Conservation (phyloP, 2,113 vertebrate genomes). For the Apodemus sylvaticus region DNA sequence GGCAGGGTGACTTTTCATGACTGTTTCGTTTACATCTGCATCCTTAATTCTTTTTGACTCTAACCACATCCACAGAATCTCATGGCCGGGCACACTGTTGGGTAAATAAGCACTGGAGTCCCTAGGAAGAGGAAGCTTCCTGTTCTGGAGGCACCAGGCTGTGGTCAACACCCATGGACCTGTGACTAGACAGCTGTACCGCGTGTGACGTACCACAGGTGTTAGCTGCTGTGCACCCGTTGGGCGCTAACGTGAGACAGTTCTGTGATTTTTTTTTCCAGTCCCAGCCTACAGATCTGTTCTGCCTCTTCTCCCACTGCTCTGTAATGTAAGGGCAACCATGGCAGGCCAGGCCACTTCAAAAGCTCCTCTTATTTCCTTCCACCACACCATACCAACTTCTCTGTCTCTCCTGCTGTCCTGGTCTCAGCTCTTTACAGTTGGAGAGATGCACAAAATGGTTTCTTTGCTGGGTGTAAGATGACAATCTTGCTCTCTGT, state of each 20-base stretch:
- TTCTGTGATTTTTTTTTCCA: background rate
- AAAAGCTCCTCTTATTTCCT: background rate
- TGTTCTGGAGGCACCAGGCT: background rate
- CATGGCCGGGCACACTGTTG: background rate
- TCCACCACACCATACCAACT: background rate
- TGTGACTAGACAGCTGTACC: rapidly evolving
- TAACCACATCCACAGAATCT: background rate
- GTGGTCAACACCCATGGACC: background rate
- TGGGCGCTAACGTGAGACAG: background rate
- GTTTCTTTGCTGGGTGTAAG: background rate
- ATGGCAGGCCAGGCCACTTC: background rate
- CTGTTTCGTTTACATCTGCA: background rate
- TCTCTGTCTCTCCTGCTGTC: background rate
- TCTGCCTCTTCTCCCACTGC: background rate
- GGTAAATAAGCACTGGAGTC: background rate
- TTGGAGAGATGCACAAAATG: background rate
- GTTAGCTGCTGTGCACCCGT: background rate
- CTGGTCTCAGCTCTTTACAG: background rate
- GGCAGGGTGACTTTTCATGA: background rate
- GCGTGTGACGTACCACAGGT: background rate
- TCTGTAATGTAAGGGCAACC: background rate
- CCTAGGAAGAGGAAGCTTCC: background rate
- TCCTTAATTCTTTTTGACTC: background rate
- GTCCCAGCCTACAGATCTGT: background rate
- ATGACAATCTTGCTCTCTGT: background rate